phyloP scores from a whole-genome alignment of 2,797 vertebrate genomes.

The Coluber constrictor region DNA sequence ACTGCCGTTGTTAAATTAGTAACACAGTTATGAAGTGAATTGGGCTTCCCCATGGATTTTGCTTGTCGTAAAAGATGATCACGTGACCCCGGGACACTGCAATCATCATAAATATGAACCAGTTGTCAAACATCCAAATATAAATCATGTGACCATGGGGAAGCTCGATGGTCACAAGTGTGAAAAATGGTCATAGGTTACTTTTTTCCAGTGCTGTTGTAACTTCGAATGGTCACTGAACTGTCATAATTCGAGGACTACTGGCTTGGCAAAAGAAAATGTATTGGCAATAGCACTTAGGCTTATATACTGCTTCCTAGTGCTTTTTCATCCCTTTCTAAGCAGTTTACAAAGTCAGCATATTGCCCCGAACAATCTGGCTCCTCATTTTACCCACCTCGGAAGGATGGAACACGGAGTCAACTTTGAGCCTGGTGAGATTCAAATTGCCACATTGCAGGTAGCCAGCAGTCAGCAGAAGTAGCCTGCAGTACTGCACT shows the following conservation, averaged over 20 bases:
- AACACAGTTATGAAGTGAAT: background rate
- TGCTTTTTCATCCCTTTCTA: too few species aligned
- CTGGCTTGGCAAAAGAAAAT: background rate
- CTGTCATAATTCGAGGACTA: background rate
- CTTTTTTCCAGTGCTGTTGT: background rate
- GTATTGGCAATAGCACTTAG: background rate
- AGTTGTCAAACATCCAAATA: background rate
- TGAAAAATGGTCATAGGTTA: background rate
- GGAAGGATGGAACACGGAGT: too few species aligned
- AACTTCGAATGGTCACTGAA: background rate
- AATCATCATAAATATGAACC: background rate
- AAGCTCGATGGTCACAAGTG: background rate
- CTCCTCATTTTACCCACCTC: too few species aligned
- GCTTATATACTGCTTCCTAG: too few species aligned
- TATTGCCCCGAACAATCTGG: too few species aligned
- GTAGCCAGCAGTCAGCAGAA: too few species aligned
- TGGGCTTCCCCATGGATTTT: background rate
- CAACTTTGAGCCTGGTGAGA: too few species aligned
- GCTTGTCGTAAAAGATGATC: background rate
- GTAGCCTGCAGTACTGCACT: too few species aligned
- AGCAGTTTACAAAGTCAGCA: too few species aligned
- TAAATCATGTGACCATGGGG: background rate
- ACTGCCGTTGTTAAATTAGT: background rate
- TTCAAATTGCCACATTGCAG: too few species aligned
- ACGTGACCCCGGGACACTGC: background rate